Base-by-base conservation (phyloP, 2,888 invertebrate genomes). In the Drosophila mimica region DNA sequence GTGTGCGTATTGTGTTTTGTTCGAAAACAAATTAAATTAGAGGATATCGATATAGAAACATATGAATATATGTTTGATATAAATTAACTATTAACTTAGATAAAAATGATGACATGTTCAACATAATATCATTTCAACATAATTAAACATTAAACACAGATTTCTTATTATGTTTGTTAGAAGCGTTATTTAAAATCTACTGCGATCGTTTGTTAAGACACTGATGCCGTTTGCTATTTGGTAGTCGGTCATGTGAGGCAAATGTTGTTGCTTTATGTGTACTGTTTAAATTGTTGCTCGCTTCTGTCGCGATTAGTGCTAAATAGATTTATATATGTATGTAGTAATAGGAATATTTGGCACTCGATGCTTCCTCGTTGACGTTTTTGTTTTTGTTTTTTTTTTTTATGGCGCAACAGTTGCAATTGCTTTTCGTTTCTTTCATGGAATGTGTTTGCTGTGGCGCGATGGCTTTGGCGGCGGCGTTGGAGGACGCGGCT, bases 401-500 rank as follows among this genome's bases (percentile, higher is more conserved):
- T 30, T n/a, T 25, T 48, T 30, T 30, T 80, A 83, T 82, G 82
- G 76, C 88, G 70, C 79, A 67, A 60, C 79, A 58, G n/a, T 34
- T 40, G 30, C 34, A 48, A 51, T 30, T 33, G 25, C 25, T 30
- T 6, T 52, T 31, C 53, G 51, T 46, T 15, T 33, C 36, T 70
- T 75, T 91, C 59, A 92, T 92, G 92, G 92, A 92, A 92, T 92
- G 92, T 93, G 88, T 91, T 93, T 93, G 75, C 92, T 92, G 82
- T 93, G 93, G 80, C 93, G 91, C 67, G 91, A 91, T 77, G 93
- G 93, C 82, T 93, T 93, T 67, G 93, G 93, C 40, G 93, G 93
- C 72, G 93, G 93, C 65, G 93, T 93, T 73, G 93, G 93, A 43
- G 93, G 93, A 57, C 91, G 93, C 65, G 92, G 92, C 59, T 86